Conservation (phyloP, 2,888 invertebrate species). For the Glyphotaelius pellucidus region DNA sequence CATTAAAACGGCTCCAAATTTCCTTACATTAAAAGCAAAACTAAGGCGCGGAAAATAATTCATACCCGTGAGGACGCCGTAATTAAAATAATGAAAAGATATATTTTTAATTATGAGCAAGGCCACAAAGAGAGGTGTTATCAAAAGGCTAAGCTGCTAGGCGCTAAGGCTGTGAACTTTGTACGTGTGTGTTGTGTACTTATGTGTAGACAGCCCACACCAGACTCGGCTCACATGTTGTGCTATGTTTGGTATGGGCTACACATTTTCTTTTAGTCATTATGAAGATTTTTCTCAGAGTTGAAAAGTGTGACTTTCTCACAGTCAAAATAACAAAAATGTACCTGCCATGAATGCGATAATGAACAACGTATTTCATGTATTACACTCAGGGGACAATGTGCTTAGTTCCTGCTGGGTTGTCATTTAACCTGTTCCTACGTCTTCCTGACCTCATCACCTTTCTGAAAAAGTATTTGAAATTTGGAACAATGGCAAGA, state of each 20-base stretch:
- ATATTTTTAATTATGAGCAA: slow-evolving; percentile 23
- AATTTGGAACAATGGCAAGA: no score
- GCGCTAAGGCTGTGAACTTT: background rate
- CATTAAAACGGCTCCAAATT: background rate
- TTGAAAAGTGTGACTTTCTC: background rate
- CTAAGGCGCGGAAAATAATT: background rate
- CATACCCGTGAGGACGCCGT: background rate
- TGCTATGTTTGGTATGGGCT: background rate
- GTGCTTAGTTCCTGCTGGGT: no score
- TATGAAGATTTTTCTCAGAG: background rate
- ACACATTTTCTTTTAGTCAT: slow-evolving; percentile 2
- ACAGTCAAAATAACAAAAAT: background rate
- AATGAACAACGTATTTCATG: no score
- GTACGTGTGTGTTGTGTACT: background rate
- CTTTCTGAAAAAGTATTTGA: no score
- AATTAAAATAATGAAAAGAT: slow-evolving; percentile 26
- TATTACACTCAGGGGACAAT: no score
- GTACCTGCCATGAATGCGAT: no score
- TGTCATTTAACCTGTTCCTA: no score
- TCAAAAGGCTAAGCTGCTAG: background rate
- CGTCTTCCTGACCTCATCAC: no score
- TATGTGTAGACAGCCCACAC: background rate
- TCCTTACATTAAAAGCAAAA: background rate
- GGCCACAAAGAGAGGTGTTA: slow-evolving; percentile 2
- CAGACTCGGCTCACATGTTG: background rate